Evolutionary conservation across 1,140 invertebrate genomes (phyloP).

Genomic region (Drosophila subobscura): DNA sequence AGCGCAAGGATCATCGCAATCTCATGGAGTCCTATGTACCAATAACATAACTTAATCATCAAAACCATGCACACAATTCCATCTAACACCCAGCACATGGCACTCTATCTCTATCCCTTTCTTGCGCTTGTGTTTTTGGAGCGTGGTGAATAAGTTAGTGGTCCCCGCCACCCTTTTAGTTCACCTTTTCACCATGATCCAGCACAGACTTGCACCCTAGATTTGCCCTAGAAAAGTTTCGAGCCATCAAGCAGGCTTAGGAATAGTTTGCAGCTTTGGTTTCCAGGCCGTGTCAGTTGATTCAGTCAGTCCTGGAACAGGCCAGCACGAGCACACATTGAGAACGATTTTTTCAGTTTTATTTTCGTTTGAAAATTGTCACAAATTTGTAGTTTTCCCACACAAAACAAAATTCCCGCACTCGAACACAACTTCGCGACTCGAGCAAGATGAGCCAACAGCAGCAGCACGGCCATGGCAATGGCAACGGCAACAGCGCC

Average conservation of each 20-base stretch:
- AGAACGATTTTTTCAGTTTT: background rate
- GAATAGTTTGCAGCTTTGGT: too few species aligned
- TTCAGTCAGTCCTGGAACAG: too few species aligned
- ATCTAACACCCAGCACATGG: background rate
- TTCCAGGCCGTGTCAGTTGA: too few species aligned
- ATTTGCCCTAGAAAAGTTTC: too few species aligned
- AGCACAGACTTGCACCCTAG: too few species aligned
- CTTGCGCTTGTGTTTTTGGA: too few species aligned
- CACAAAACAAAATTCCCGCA: slow-evolving; percentile 35
- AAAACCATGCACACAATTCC: background rate
- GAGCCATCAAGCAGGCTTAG: too few species aligned
- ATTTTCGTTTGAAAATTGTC: slow-evolving; percentile 2
- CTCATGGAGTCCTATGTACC: slow-evolving; percentile 83
- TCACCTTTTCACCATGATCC: too few species aligned
- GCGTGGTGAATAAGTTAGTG: too few species aligned
- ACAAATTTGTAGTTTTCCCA: background rate
- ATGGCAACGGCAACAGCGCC: background rate
- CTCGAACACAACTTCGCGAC: background rate
- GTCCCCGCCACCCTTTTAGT: too few species aligned
- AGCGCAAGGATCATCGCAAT: slow-evolving; percentile 82
- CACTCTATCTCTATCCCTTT: too few species aligned
- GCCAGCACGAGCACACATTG: too few species aligned
- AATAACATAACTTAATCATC: slow-evolving; percentile 23
- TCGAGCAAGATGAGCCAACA: slow-evolving; percentile 17
- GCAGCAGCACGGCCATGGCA: background rate